Evolutionary conservation across 2,888 invertebrate species (phyloP).

Genomic region (Pseudococcus jackbeardsleyi): DNA sequence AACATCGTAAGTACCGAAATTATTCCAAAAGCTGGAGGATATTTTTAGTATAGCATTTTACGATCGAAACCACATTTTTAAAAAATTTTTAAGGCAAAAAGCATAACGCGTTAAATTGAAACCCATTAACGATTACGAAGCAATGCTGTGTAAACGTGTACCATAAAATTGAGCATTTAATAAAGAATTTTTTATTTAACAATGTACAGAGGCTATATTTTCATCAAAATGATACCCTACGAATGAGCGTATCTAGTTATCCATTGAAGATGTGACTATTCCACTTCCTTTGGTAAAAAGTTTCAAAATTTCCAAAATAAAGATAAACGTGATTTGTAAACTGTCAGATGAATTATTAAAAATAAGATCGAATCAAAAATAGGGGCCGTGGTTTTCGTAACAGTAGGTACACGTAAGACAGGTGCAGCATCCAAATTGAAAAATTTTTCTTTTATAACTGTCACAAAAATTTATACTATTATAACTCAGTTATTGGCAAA

Average conservation of each 20-base stretch:
- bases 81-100: not conserved
- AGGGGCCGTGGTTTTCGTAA: not conserved
- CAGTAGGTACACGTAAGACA: not conserved
- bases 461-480: not conserved
- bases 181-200: conserved; percentile 1
- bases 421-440: not conserved
- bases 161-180: not conserved
- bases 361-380: not conserved
- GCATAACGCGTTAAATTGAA: conserved; percentile 7
- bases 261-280: not conserved
- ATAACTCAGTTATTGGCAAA: not conserved
- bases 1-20: not conserved
- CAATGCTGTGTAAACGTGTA: not conserved
- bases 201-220: not conserved
- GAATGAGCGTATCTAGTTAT: no score
- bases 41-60: not conserved
- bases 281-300: not conserved
- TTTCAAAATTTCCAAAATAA: not conserved
- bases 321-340: not conserved
- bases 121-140: not conserved
- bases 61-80: not conserved
- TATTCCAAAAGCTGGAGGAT: not conserved
- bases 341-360: not conserved
- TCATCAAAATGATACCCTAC: no score
- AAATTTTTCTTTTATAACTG: not conserved